phyloP scores from a whole-genome alignment of 2,797 vertebrate species.

The Mionectes olivaceus region DNA sequence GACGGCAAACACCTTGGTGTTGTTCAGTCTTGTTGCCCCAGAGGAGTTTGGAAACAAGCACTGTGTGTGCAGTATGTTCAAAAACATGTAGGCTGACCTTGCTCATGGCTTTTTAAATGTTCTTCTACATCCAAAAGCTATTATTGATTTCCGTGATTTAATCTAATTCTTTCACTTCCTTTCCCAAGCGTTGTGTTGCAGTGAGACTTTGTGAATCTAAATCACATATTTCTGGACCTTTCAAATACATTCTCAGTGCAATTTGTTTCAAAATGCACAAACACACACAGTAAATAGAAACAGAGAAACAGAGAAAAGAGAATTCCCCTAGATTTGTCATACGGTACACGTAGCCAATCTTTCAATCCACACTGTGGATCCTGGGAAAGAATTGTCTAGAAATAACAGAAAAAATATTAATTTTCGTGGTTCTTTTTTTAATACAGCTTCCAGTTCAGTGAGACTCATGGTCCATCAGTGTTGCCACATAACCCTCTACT shows the following conservation, averaged over 20 bases:
- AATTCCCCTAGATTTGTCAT: background rate
- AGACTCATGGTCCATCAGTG: background rate
- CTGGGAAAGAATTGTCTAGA: background rate
- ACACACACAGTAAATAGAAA: background rate
- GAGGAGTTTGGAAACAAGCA: background rate
- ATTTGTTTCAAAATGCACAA: background rate
- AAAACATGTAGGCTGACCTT: rapidly evolving
- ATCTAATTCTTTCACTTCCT: background rate
- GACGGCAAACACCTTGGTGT: background rate
- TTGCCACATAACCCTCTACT: background rate
- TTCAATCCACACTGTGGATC: background rate
- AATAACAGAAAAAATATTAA: background rate
- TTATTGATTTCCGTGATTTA: background rate
- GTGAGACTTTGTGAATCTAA: background rate
- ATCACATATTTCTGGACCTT: background rate
- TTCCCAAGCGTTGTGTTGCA: background rate
- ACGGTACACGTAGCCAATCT: background rate
- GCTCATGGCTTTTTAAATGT: background rate
- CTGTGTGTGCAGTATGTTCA: background rate
- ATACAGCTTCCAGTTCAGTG: background rate
- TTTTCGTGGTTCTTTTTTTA: background rate
- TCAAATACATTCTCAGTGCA: background rate
- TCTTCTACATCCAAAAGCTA: background rate
- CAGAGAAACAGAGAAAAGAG: background rate
- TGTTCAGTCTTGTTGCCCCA: background rate